Conservation (phyloP, 2,888 invertebrate genomes). For the Acanthoscelides obtectus region DNA sequence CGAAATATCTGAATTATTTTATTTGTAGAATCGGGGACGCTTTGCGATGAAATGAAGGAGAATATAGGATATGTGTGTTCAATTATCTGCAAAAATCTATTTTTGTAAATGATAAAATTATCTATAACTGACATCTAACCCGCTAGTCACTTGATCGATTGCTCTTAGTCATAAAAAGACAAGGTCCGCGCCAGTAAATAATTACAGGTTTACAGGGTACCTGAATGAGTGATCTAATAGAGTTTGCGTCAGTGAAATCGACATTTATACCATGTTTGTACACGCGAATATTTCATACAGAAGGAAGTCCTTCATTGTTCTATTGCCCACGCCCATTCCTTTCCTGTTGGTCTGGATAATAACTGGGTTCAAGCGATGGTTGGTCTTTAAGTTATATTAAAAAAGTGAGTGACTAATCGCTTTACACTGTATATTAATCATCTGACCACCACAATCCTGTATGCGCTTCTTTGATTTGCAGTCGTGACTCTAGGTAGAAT, state of each 20-base stretch:
- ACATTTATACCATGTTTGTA: background rate
- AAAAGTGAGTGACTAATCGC: background rate
- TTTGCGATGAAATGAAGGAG: too few species aligned
- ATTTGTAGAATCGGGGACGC: too few species aligned
- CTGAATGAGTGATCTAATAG: background rate
- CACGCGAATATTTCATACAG: background rate
- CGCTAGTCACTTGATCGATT: background rate
- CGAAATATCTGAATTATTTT: too few species aligned
- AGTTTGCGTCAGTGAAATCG: background rate
- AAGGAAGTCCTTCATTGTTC: background rate
- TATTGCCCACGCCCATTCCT: background rate
- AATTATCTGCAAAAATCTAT: background rate
- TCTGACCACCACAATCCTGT: too few species aligned
- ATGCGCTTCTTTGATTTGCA: too few species aligned
- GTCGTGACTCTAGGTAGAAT: background rate
- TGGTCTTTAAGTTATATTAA: background rate
- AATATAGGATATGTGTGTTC: too few species aligned
- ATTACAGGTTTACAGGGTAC: background rate
- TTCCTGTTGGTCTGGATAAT: background rate
- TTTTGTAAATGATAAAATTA: background rate
- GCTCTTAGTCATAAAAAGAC: background rate
- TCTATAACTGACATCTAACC: background rate
- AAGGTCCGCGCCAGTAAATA: background rate
- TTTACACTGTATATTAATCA: background rate
- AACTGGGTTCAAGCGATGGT: background rate